Evolutionary conservation across 2,113 vertebrate species (phyloP), one percentile per base, ranked within the genome.

Genomic region (Cyphomyrus discorhynchus): DNA sequence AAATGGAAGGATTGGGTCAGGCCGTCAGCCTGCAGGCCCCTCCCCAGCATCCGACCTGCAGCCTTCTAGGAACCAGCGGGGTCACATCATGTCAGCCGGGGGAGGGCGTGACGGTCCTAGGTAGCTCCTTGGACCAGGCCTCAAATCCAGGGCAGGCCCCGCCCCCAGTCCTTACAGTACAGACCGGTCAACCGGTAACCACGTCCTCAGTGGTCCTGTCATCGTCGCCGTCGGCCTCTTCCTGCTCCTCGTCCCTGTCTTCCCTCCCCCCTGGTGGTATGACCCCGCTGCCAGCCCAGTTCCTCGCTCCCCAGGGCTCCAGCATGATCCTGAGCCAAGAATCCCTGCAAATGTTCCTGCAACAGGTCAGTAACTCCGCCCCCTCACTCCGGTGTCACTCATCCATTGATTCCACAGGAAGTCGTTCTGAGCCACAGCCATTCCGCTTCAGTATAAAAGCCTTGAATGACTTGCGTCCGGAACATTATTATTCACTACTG

Each of bases 311-410:
- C 90, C 94, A 96, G 10, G 90, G 96, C 1, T 50, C 97, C 6
- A 95, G 97, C 27, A 95, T 97, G 89, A 96, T 98, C 93, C 93
- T 99, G 90, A 97, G 95, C 94, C 98, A 97, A 92, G 98, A 99
- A 89, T 96, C 97, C 90, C 95, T 98, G 90, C 97, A 98, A 92
- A 97, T 99, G 97, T 98, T 99, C 94, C 96, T 99, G 58, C 98
- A 98, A 90, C 98, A 99, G 98, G 98, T 97, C 95, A 95, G 95
- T 94, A 66, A 89, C 50, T 19, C 52, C 3, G 0, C 11, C 47
- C 45, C 5, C 47, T 83, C 58, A 9, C 24, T 46, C 10, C 2
- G 31, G 24, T 21, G 9, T n/a, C 24, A 11, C 17, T 46, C 42
- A 74, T 89, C 35, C 7, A 0, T 84, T 42, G 39, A 42, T 24